Conservation (phyloP, 23 tunicate species). For the Styela clava region DNA sequence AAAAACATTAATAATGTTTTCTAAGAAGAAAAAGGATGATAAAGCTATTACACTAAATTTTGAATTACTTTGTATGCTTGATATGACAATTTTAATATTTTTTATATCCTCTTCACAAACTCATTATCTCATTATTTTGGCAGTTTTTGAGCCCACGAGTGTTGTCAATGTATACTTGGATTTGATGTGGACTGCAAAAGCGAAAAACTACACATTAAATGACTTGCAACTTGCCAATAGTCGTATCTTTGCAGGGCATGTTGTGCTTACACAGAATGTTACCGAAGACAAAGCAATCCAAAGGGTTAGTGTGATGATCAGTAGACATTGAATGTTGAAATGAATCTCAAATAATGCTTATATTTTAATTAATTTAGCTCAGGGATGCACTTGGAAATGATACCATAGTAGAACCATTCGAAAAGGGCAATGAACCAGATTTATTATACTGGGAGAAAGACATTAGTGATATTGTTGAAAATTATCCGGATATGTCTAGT, state of each 20-base stretch:
- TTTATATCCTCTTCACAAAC: background rate
- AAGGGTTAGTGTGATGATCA: conserved; percentile 9
- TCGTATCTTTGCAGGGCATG: conserved; percentile 35
- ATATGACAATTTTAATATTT: background rate
- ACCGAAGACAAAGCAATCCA: conserved; percentile 6
- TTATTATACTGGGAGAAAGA: conserved; percentile 34
- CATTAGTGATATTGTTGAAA: conserved; percentile 20
- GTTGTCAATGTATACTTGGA: conserved; percentile 5
- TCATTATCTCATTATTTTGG: background rate
- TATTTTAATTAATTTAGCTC: no score
- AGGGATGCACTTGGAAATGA: conserved; percentile 8
- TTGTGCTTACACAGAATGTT: background rate
- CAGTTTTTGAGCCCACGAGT: background rate
- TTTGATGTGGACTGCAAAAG: conserved; percentile 7
- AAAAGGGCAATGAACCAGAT: conserved; percentile 28
- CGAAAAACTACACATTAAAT: conserved; percentile 2
- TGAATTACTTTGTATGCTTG: background rate
- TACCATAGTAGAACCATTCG: background rate
- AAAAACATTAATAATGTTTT: no score
- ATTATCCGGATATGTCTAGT: background rate
- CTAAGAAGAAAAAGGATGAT: no score
- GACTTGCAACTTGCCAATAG: conserved; percentile 24
- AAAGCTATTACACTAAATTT: no score
- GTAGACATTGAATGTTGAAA: background rate
- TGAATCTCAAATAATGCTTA: no score